A percentile compares a stretch with the other conserved stretches of the same genome.
These are phyloP conservation scores for Trisateles emortualis DNA, from an alignment of 2,888 invertebrate genomes.

Conservation along the genomic window DNA sequence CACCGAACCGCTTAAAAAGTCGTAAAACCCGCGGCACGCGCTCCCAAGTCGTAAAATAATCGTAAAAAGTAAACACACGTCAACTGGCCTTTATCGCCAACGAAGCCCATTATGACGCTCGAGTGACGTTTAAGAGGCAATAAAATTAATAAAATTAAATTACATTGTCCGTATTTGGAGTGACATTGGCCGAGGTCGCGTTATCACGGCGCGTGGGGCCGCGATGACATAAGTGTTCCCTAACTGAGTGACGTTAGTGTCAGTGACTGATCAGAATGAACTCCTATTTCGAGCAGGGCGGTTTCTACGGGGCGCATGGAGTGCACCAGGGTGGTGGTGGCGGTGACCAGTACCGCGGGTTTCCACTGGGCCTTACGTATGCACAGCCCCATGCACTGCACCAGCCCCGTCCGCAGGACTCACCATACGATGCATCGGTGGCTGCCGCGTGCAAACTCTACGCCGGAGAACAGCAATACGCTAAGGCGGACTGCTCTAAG, in stretches of 20 bases:
- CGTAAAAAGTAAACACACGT: slow-evolving; percentile 87
- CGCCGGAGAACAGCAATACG: slow-evolving; percentile 89
- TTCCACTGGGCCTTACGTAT: slow-evolving; percentile 95
- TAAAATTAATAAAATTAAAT: slow-evolving; percentile 85
- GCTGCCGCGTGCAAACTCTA: slow-evolving; percentile 95
- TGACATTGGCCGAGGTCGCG: slow-evolving; percentile 83
- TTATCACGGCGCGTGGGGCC: slow-evolving; percentile 81
- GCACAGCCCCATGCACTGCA: slow-evolving; percentile 93
- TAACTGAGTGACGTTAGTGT: slow-evolving; percentile 80
- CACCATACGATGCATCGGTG: slow-evolving; percentile 96
- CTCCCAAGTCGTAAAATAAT: slow-evolving; percentile 84
- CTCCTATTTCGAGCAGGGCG: slow-evolving; percentile 98
- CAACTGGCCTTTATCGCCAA: slow-evolving; percentile 84
- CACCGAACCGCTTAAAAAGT: slow-evolving; percentile 80
- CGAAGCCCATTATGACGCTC: slow-evolving; percentile 85
- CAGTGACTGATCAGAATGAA: slow-evolving; percentile 91
- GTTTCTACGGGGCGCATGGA: slow-evolving; percentile 97
- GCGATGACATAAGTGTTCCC: slow-evolving; percentile 85
- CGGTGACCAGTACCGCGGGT: slow-evolving; percentile 94
- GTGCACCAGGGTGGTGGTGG: slow-evolving; percentile 91
- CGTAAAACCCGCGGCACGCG: slow-evolving; percentile 85
- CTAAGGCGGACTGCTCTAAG: slow-evolving; percentile 93
- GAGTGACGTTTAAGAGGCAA: slow-evolving; percentile 86
- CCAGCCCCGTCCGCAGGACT: slow-evolving; percentile 94
- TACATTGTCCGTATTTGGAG: slow-evolving; percentile 76